Percentiles rank a stretch among this genome's conserved stretches.
Evolutionary conservation across 2,888 invertebrate species (phyloP).

Genomic region (Hemaris fuciformis): DNA sequence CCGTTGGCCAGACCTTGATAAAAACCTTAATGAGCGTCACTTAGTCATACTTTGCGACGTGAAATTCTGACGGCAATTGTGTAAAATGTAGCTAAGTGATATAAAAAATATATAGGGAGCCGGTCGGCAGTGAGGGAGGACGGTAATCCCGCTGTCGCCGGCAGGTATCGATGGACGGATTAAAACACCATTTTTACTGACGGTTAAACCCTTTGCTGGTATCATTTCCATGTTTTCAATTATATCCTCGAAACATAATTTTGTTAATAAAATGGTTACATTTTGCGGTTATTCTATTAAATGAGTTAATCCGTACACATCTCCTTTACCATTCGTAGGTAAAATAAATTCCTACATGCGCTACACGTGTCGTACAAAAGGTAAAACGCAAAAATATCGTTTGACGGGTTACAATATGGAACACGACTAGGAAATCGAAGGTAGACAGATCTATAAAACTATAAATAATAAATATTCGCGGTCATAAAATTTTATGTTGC

Average conservation of each 20-base stretch:
- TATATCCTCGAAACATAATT: constrained; percentile 36
- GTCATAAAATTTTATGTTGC: constrained; percentile 73
- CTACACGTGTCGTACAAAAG: neutral
- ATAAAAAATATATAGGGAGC: constrained; percentile 44
- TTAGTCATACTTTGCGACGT: constrained; percentile 1
- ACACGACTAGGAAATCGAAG: constrained; percentile 45
- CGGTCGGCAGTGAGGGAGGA: constrained; percentile 50
- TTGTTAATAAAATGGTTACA: neutral
- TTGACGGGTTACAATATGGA: constrained; percentile 32
- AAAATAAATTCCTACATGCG: neutral
- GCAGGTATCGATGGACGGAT: constrained; percentile 75
- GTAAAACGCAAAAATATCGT: neutral
- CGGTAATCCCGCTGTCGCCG: constrained; percentile 69
- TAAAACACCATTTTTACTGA: constrained; percentile 75
- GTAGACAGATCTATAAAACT: constrained; percentile 62
- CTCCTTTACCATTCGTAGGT: neutral
- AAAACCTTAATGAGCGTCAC: constrained; percentile 52
- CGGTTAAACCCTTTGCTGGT: constrained; percentile 57
- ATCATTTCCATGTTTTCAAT: constrained; percentile 63
- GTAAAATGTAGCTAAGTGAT: constrained; percentile 13
- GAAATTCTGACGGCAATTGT: neutral
- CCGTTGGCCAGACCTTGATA: constrained; percentile 40
- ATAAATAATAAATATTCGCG: constrained; percentile 75
- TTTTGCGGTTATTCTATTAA: neutral
- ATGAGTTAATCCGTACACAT: neutral